phyloP scores from a whole-genome alignment of 2,797 vertebrate genomes.

The Paratrypauchen microcephalus region DNA sequence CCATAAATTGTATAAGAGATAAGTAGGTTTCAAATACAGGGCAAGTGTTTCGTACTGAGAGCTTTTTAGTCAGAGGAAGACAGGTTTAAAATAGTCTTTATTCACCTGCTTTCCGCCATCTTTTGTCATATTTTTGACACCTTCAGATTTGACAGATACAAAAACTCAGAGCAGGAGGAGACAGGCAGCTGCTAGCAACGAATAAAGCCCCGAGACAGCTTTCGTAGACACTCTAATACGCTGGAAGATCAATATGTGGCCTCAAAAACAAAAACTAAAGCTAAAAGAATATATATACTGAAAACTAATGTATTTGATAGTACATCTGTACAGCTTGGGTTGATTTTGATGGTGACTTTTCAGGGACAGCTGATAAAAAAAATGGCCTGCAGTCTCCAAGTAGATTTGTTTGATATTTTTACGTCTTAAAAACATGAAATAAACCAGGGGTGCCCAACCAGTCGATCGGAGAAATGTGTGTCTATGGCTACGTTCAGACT shows the following conservation, averaged over 20 bases:
- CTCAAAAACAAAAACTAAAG: constrained; percentile 7
- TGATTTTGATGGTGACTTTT: too few relatives aligned
- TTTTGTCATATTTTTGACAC: constrained; percentile 39
- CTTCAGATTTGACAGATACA: constrained; percentile 58
- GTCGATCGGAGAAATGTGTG: too few relatives aligned
- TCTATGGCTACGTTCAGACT: too few relatives aligned
- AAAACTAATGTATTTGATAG: too few relatives aligned
- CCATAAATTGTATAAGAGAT: background rate
- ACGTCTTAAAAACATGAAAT: background rate
- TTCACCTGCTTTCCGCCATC: constrained; percentile 18
- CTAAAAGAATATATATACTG: too few relatives aligned
- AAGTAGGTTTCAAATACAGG: background rate
- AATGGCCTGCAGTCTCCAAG: too few relatives aligned
- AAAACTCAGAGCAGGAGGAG: constrained; percentile 46
- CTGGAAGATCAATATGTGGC: constrained; percentile 33
- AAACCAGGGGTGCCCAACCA: too few relatives aligned
- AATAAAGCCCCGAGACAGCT: constrained; percentile 52
- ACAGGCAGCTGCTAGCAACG: constrained; percentile 51
- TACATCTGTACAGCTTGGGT: too few relatives aligned
- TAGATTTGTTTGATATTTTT: too few relatives aligned
- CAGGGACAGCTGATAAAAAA: too few relatives aligned
- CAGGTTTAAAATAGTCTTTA: background rate
- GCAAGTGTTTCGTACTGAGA: background rate
- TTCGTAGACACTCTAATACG: constrained; percentile 21
- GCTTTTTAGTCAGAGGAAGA: background rate